Evolutionary conservation across 2,113 vertebrate species (phyloP).

Genomic region (Aegypius monachus): DNA sequence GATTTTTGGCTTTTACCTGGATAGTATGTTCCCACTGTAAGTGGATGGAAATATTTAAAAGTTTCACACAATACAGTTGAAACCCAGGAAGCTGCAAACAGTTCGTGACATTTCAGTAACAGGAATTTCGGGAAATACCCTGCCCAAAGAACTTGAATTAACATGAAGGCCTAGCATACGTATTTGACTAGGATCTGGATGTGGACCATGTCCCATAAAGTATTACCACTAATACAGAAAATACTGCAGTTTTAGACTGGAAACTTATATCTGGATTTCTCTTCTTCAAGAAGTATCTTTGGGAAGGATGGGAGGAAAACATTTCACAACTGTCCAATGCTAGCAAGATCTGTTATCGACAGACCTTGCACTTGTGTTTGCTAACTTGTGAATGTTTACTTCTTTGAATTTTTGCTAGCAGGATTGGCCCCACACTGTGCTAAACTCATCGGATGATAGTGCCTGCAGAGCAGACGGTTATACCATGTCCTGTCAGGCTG

Average conservation of each 20-base stretch:
- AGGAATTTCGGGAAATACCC: not conserved
- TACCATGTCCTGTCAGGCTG: not conserved
- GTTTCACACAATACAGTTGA: not conserved
- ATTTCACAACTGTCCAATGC: not conserved
- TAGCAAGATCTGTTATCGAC: not conserved
- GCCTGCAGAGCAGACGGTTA: not conserved
- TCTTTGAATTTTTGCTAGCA: not conserved
- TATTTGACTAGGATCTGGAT: not conserved
- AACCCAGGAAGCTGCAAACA: not conserved
- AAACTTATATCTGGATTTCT: not conserved
- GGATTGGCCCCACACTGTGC: not conserved
- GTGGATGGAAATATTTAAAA: not conserved
- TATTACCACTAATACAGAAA: not conserved
- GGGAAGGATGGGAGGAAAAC: not conserved
- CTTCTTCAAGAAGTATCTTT: not conserved
- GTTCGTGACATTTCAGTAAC: not conserved
- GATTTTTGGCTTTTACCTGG: not conserved
- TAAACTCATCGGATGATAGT: not conserved
- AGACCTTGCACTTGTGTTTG: not conserved
- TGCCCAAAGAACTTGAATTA: not conserved
- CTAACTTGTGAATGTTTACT: not conserved
- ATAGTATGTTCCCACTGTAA: accelerated
- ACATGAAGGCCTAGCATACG: not conserved
- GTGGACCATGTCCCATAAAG: not conserved
- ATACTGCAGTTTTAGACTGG: not conserved